Conservation (phyloP, 2,888 invertebrate genomes). For the Sinelater perroti region DNA sequence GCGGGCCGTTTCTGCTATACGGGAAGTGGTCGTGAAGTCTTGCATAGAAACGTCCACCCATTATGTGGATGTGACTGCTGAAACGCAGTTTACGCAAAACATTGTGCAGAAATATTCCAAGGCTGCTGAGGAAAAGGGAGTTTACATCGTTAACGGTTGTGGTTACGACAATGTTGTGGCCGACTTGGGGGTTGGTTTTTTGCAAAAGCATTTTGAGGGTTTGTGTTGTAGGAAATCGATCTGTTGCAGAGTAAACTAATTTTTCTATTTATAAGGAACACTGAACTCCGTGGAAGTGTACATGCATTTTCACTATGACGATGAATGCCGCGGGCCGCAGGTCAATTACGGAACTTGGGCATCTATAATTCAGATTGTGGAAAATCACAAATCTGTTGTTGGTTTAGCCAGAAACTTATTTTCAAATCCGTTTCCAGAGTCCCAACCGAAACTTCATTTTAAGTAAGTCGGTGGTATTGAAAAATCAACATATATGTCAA, state of each 20-base stretch:
- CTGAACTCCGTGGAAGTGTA: constrained; percentile 82
- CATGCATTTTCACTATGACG: constrained; percentile 68
- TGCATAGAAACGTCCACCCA: constrained; percentile 79
- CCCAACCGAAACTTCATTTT: constrained; percentile 44
- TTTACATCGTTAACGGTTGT: constrained; percentile 89
- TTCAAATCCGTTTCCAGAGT: constrained; percentile 69
- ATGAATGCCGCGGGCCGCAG: constrained; percentile 55
- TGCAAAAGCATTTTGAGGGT: constrained; percentile 81
- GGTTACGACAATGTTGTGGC: constrained; percentile 94
- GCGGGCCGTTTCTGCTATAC: constrained; percentile 89
- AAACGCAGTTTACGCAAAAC: constrained; percentile 71
- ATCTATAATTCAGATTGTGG: constrained; percentile 80
- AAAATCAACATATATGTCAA: not conserved
- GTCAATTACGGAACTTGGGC: constrained; percentile 92
- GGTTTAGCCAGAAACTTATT: too few relatives aligned
- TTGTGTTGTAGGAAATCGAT: too few relatives aligned
- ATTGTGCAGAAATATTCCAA: constrained; percentile 79
- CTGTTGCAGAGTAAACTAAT: too few relatives aligned
- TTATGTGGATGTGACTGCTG: constrained; percentile 93
- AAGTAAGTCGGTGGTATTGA: not conserved
- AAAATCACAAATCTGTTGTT: too few relatives aligned
- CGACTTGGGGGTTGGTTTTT: constrained; percentile 85
- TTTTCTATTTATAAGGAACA: constrained; percentile 59
- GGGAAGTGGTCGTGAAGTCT: constrained; percentile 92
- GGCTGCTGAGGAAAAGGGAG: constrained; percentile 76